These are phyloP conservation scores for Brachionus plicatilis DNA, from an alignment of 1,140 invertebrate species.

Conservation along the genomic window DNA sequence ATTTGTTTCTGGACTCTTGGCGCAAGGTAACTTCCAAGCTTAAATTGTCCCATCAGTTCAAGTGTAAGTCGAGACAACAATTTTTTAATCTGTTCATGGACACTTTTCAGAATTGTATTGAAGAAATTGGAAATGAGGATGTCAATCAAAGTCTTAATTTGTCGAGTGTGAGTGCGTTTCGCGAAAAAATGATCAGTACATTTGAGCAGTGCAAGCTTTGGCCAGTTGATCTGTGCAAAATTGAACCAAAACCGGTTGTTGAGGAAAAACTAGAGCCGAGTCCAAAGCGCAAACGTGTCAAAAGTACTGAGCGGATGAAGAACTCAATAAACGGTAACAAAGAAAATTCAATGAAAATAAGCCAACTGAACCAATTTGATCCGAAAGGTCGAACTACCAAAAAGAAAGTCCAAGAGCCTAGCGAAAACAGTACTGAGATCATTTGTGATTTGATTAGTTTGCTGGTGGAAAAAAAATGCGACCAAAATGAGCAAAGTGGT, in stretches of 20 bases:
- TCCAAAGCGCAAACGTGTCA: not conserved
- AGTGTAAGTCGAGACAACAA: conserved; percentile 12
- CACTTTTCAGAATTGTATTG: conserved; percentile 29
- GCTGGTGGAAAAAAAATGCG: not conserved
- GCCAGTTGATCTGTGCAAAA: not conserved
- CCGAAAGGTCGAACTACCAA: not conserved
- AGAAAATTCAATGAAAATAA: not conserved
- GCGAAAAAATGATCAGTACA: conserved; percentile 2
- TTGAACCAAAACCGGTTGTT: not conserved
- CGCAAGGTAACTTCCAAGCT: not conserved
- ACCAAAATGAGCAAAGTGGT: not conserved
- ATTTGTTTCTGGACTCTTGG: conserved; percentile 20
- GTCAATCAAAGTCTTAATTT: not conserved
- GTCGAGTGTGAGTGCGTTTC: not conserved
- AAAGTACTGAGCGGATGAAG: not conserved
- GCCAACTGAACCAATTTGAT: not conserved
- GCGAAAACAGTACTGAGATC: not conserved
- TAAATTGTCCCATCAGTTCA: conserved; percentile 20
- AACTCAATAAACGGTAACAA: not conserved
- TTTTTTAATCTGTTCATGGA: conserved; percentile 36
- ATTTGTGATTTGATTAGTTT: not conserved
- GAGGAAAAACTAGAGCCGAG: not conserved
- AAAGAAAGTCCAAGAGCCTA: not conserved
- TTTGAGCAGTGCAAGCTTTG: conserved; percentile 15
- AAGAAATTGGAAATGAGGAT: conserved; percentile 24